These are phyloP conservation scores for Naso thynnoides DNA, from an alignment of 2,797 vertebrate genomes.

Conservation along the genomic window DNA sequence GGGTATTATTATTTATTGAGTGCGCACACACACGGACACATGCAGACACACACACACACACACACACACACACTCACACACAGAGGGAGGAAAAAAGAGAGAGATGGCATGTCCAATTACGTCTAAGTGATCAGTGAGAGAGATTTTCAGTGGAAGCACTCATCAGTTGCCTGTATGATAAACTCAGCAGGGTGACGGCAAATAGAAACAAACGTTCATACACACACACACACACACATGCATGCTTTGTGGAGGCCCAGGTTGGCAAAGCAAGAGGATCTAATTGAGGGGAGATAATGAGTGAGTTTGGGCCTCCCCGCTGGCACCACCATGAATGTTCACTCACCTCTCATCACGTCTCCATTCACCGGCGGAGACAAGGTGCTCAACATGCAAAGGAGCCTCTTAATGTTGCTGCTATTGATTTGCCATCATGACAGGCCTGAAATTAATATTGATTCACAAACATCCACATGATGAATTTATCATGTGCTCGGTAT, in stretches of 20 bases:
- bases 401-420: slow-evolving; percentile 69
- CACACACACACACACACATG: slow-evolving; percentile 35
- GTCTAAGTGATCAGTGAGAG: slow-evolving; percentile 79
- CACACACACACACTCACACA: neutral
- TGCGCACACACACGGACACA: neutral
- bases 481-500: slow-evolving; percentile 63
- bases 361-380: slow-evolving; percentile 63
- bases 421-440: slow-evolving; percentile 79
- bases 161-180: slow-evolving; percentile 67
- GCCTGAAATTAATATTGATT: slow-evolving; percentile 80
- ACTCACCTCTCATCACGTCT: slow-evolving; percentile 75
- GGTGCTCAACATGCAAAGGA: slow-evolving; percentile 78
- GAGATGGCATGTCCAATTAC: slow-evolving; percentile 81
- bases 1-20: slow-evolving; percentile 20
- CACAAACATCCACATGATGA: slow-evolving; percentile 74
- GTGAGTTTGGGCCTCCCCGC: slow-evolving; percentile 80
- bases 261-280: slow-evolving; percentile 74
- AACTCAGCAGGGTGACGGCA: slow-evolving; percentile 72
- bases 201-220: slow-evolving; percentile 39
- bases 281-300: slow-evolving; percentile 85
- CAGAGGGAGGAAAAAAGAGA: slow-evolving; percentile 17
- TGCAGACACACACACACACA: neutral
- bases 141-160: slow-evolving; percentile 87
- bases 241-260: slow-evolving; percentile 53
- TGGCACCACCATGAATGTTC: slow-evolving; percentile 68